phyloP scores from a whole-genome alignment of 2,888 invertebrate species.

The Drosophila siamana region DNA sequence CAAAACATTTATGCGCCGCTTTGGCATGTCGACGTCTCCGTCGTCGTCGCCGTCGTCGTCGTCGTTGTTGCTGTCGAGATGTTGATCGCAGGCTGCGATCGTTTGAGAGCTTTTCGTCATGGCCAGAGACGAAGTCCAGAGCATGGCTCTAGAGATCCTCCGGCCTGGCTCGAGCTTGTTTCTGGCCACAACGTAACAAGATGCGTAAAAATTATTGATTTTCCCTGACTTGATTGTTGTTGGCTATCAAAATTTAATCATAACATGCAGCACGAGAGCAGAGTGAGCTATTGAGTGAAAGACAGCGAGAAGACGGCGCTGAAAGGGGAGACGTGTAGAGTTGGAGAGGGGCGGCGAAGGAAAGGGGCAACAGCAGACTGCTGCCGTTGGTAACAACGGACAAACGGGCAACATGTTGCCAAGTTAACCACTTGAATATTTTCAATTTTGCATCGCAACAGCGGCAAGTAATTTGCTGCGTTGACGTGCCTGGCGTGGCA shows the following conservation, averaged over 20 bases:
- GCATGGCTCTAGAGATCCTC: not conserved
- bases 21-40: constrained; percentile 64
- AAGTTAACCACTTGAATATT: constrained; percentile 79
- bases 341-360: constrained; percentile 12
- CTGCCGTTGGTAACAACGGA: constrained; percentile 31
- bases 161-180: constrained; percentile 1
- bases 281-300: not conserved
- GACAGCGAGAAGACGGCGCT: not conserved
- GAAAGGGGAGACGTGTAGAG: not conserved
- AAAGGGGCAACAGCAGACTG: too few species aligned
- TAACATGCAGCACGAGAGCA: constrained; percentile 69
- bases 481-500: constrained; percentile 80
- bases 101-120: constrained; percentile 69
- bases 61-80: constrained; percentile 9
- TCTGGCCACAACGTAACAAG: constrained; percentile 74
- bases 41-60: constrained; percentile 30
- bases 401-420: constrained; percentile 67
- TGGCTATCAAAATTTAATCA: constrained; percentile 83
- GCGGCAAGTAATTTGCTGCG: constrained; percentile 77
- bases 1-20: constrained; percentile 83
- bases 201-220: constrained; percentile 84
- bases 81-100: constrained; percentile 64
- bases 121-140: constrained; percentile 23
- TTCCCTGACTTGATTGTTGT: constrained; percentile 81
- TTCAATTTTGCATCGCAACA: constrained; percentile 77